Base-by-base conservation (phyloP, 2,888 invertebrate genomes). In the Lottia gigantea region DNA sequence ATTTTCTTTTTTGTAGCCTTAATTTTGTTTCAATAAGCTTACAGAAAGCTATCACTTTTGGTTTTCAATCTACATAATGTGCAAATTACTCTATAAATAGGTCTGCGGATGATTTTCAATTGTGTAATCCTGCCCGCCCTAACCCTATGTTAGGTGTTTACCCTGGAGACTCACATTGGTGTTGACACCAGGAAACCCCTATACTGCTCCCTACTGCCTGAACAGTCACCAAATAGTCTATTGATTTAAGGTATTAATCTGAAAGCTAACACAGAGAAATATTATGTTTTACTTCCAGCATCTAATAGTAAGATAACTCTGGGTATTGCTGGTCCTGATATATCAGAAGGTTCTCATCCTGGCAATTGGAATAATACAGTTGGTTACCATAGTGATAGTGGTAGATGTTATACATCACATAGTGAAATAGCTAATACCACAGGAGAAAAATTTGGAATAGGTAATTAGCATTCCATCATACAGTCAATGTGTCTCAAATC, bases 291-390 rank as follows among this genome's bases (percentile, higher is more conserved):
- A 64, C 67, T 73, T 76, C 16, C 75, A 84, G 84, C 80, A 66
- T 74, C 78, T 40, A 74, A 79, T 14, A 85, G 87, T 73, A 78
- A 79, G 63, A 82, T 87, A 16, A 84, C 84, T 2, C 76, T 86
- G 25, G 87, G 87, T 45, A 86, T 87, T 64, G 86, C 87, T 62
- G 85, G 85, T 16, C 80, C 83, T 15, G 82, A 85, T 70, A 86
- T 87, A 31, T 78, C 78, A n/a, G 82, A 85, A 67, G 83, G 85
- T 70, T 79, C 80, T n/a, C 80, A 79, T 55, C 86, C 85, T 15
- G 87, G 87, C 1, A 75, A 82, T 64, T 86, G 86, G 83, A 84
- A 83, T 64, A 82, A 83, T 67, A 85, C 86, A 14, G 85, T 87
- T 23, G 87, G 87, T 71, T 87, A 85, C 77, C 82, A 84, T 68